Conservation (phyloP, 2,797 vertebrate species). For the Hoplostethus mediterraneus region DNA sequence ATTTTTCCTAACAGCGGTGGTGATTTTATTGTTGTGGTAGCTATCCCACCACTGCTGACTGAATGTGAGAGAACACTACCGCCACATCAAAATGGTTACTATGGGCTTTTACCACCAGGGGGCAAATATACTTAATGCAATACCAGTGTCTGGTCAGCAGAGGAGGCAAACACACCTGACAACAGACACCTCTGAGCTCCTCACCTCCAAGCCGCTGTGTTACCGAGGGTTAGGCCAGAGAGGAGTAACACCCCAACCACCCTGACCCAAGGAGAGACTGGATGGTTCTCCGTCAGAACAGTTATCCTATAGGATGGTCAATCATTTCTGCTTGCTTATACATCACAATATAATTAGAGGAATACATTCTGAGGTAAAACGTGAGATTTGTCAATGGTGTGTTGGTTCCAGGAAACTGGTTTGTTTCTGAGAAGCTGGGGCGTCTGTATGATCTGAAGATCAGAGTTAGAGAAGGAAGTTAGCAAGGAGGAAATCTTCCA, state of each 20-base stretch:
- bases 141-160: slow-evolving; percentile 47
- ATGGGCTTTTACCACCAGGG: not conserved
- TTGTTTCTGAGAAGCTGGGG: not conserved
- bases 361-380: not conserved
- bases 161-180: slow-evolving; percentile 23
- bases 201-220: too few relatives aligned
- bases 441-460: not conserved
- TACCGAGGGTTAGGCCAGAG: too few relatives aligned
- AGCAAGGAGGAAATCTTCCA: not conserved
- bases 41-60: not conserved
- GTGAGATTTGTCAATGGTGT: not conserved
- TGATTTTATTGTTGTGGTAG: not conserved
- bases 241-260: not conserved
- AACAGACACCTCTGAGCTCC: too few relatives aligned
- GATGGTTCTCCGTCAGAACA: not conserved
- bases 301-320: not conserved
- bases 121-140: slow-evolving; percentile 11
- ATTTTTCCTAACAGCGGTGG: too few relatives aligned
- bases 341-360: not conserved
- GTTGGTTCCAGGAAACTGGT: not conserved
- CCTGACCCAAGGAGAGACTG: not conserved
- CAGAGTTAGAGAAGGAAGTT: not conserved
- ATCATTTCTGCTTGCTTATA: not conserved
- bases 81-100: not conserved
- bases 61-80: not conserved